These are phyloP conservation scores for Varanus komodoensis DNA, from an alignment of 2,113 vertebrate species.

Conservation along the genomic window DNA sequence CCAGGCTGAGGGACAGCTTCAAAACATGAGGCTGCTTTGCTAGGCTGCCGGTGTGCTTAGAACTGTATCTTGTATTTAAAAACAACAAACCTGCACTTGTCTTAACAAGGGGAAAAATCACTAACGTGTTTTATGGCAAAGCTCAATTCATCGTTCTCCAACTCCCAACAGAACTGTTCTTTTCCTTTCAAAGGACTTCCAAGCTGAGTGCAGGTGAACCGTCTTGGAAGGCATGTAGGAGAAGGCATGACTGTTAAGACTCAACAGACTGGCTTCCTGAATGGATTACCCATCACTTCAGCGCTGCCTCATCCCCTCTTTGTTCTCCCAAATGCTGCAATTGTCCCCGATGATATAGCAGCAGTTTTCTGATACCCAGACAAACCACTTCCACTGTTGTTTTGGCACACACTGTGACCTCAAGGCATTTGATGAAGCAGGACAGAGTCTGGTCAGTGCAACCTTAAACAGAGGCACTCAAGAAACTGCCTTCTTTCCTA, in stretches of 20 bases:
- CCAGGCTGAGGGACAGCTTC: no score
- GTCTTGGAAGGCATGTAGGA: no score
- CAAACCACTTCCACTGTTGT: conserved; percentile 51
- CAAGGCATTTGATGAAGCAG: neutral
- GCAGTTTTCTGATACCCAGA: conserved; percentile 62
- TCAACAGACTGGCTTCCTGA: neutral
- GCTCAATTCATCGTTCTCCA: neutral
- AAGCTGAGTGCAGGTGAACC: neutral
- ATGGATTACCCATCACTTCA: conserved; percentile 5
- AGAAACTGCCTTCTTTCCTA: no score
- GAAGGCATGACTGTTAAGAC: neutral
- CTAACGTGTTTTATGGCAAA: neutral
- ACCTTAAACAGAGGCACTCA: no score
- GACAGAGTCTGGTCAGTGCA: neutral
- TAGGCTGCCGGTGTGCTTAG: neutral
- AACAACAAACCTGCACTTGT: neutral
- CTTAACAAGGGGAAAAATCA: neutral
- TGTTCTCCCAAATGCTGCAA: conserved; percentile 37
- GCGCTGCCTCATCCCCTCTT: conserved; percentile 35
- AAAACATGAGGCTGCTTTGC: neutral
- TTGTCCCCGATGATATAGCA: conserved; percentile 37
- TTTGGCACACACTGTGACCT: conserved; percentile 29
- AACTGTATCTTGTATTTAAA: neutral
- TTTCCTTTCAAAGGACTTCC: neutral
- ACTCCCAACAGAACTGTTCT: neutral